phyloP scores from a whole-genome alignment of 2,888 invertebrate genomes.

The Cephus sareptanus region DNA sequence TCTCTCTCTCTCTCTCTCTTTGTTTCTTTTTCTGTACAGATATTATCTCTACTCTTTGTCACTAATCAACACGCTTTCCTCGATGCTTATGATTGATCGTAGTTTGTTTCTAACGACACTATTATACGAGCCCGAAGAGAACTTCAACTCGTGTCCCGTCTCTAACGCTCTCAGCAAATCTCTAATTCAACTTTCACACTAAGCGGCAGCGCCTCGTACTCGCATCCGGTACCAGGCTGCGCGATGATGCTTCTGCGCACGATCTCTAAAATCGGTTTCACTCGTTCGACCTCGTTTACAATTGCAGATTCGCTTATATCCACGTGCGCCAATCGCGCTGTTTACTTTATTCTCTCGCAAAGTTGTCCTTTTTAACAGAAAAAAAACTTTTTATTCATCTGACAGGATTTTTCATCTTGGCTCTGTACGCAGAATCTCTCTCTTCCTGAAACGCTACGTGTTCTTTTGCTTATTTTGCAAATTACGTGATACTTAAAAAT shows the following conservation, averaged over 20 bases:
- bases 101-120: not conserved
- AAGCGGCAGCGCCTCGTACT: not conserved
- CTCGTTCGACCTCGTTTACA: not conserved
- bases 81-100: constrained; percentile 15
- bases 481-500: not conserved
- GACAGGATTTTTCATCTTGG: constrained; percentile 12
- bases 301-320: not conserved
- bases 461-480: not conserved
- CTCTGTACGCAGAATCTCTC: not conserved
- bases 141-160: not conserved
- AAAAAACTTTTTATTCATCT: constrained; percentile 1
- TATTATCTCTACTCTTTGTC: constrained; percentile 2
- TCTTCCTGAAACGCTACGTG: not conserved
- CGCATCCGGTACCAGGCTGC: not conserved
- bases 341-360: not conserved
- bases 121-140: not conserved
- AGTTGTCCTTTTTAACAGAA: no score
- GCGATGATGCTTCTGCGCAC: not conserved
- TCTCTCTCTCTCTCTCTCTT: constrained; percentile 1
- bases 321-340: not conserved
- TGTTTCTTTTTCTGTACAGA: not conserved
- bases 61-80: constrained; percentile 14
- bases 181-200: not conserved
- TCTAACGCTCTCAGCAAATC: not conserved
- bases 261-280: constrained; percentile 5